Evolutionary conservation across 1,140 invertebrate genomes (phyloP).

Genomic region (Habropoda laboriosa): DNA sequence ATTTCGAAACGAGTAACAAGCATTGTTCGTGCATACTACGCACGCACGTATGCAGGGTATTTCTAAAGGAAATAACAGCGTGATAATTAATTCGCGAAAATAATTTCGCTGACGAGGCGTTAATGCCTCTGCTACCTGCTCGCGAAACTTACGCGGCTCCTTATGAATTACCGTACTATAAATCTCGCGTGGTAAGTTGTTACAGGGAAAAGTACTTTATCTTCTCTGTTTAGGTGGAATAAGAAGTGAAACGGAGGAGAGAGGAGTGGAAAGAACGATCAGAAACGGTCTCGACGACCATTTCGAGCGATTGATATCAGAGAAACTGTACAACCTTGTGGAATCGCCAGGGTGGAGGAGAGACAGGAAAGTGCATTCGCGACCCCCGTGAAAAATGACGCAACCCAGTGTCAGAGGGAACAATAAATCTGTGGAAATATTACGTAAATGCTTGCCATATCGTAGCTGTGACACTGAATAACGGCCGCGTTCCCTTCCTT

Average conservation of each 20-base stretch:
- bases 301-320: constrained; percentile 21
- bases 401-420: constrained; percentile 8
- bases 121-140: constrained; percentile 12
- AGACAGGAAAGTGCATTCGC: not conserved
- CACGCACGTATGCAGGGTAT: not conserved
- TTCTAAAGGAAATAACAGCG: not conserved
- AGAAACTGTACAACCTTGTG: not conserved
- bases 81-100: constrained; percentile 18
- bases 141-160: not conserved
- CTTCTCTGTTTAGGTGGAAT: not conserved
- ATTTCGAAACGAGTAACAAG: constrained; percentile 2
- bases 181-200: constrained; percentile 21
- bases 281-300: not conserved
- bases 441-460: constrained; percentile 20
- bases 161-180: constrained; percentile 39
- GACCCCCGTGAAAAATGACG: constrained; percentile 28
- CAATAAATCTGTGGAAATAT: constrained; percentile 24
- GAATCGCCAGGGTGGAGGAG: not conserved
- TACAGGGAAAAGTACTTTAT: constrained; percentile 19
- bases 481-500: not conserved
- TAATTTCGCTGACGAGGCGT: constrained; percentile 29
- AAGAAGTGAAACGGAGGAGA: not conserved
- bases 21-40: not conserved
- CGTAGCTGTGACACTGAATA: not conserved
- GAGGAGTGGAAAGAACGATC: not conserved